Evolutionary conservation across 2,888 invertebrate genomes (phyloP).

Genomic region (Lapara coniferarum): DNA sequence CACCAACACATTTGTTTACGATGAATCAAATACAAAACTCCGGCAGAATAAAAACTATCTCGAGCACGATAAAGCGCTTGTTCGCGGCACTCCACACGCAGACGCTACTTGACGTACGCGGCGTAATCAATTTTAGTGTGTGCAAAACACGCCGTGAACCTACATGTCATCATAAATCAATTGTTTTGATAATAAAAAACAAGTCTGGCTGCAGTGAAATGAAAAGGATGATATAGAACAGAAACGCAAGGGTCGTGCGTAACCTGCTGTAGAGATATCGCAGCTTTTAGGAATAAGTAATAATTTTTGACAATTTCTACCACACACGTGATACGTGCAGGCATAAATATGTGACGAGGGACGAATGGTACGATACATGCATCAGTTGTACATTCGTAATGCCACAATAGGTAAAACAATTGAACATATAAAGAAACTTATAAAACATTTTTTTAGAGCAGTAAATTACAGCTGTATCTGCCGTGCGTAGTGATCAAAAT

Average conservation of each 20-base stretch:
- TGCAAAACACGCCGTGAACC: conserved; percentile 14
- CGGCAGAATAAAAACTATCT: not conserved
- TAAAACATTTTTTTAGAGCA: no score
- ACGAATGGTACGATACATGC: no score
- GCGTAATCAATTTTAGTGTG: conserved; percentile 11
- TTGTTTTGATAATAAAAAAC: conserved; percentile 17
- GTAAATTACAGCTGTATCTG: no score
- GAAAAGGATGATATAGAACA: conserved; percentile 2
- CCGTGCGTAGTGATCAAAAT: no score
- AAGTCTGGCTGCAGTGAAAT: conserved; percentile 7
- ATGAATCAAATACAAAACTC: not conserved
- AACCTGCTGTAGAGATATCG: conserved; percentile 22
- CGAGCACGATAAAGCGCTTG: not conserved
- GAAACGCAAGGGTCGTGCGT: conserved; percentile 4
- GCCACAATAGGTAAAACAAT: no score
- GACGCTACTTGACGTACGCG: conserved; percentile 8
- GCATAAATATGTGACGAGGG: no score
- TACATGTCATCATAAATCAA: not conserved
- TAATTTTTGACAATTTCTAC: conserved; percentile 13
- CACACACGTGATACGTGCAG: no score
- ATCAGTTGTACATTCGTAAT: no score
- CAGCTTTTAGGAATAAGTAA: conserved; percentile 16
- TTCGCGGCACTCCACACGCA: not conserved
- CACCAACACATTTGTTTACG: not conserved
- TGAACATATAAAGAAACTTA: no score